Conservation (phyloP, 35 echinoderm and acorn worm species). For the Apostichopus californicus region DNA sequence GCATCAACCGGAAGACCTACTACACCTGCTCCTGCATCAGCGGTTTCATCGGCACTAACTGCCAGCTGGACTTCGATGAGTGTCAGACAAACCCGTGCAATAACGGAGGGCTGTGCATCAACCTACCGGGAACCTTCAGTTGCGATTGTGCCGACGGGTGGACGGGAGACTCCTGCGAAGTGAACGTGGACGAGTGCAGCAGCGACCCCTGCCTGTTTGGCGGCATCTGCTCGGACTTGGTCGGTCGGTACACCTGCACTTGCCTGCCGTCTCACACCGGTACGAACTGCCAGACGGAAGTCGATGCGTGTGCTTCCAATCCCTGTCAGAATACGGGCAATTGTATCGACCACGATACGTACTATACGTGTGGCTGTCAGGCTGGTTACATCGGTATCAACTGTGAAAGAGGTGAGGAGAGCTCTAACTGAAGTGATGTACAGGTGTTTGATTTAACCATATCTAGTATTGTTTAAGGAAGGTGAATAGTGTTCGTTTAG, state of each 20-base stretch:
- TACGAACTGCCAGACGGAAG: slow-evolving; percentile 56
- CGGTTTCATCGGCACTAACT: slow-evolving; percentile 63
- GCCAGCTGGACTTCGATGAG: slow-evolving; percentile 71
- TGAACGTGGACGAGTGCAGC: slow-evolving; percentile 69
- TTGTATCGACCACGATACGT: slow-evolving; percentile 53
- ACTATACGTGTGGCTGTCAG: slow-evolving; percentile 53
- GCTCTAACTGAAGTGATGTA: too few species aligned
- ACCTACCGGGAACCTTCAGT: slow-evolving; percentile 47
- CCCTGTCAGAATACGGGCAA: slow-evolving; percentile 66
- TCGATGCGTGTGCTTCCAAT: slow-evolving; percentile 68
- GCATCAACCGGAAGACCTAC: slow-evolving; percentile 39
- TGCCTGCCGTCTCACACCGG: slow-evolving; percentile 59
- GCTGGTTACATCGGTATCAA: slow-evolving; percentile 45
- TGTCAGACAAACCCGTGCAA: slow-evolving; percentile 73
- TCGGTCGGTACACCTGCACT: slow-evolving; percentile 42
- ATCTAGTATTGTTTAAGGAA: too few species aligned
- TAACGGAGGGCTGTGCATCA: slow-evolving; percentile 63
- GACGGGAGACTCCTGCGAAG: slow-evolving; percentile 65
- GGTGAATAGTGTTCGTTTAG: too few species aligned
- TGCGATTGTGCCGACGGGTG: slow-evolving; percentile 61
- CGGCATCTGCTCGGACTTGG: slow-evolving; percentile 62
- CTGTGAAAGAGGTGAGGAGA: slow-evolving; percentile 51
- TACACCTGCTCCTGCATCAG: slow-evolving; percentile 49
- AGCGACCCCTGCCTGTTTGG: slow-evolving; percentile 68
- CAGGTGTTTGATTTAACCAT: too few species aligned